Evolutionary conservation across 2,113 vertebrate species (phyloP).

Genomic region (Alaudala cheleensis): DNA sequence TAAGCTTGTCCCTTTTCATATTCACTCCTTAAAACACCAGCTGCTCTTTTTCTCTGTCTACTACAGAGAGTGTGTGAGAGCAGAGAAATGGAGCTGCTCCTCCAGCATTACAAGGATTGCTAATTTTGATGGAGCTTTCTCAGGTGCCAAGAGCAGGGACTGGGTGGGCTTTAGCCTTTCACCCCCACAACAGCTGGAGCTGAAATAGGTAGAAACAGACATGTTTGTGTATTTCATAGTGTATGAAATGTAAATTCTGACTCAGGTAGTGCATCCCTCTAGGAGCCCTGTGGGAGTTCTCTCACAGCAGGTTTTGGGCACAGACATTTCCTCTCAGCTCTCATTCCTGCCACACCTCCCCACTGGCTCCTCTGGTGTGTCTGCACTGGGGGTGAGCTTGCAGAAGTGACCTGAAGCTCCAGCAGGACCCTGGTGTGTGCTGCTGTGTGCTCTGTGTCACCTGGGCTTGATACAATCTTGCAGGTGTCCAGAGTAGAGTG

Average conservation of each 20-base stretch:
- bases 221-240: no score
- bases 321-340: background rate
- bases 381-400: background rate
- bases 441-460: background rate
- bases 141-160: background rate
- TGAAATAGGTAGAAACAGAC: background rate
- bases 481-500: no score
- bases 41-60: background rate
- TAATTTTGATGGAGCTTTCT: background rate
- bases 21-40: background rate
- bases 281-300: background rate
- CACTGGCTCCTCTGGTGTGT: background rate
- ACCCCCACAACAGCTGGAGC: background rate
- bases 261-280: no score
- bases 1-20: background rate
- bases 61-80: background rate
- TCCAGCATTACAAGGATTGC: background rate
- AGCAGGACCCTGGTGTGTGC: background rate
- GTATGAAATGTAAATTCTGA: background rate
- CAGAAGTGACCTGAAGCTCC: background rate
- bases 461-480: no score
- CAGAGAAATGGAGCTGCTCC: background rate
- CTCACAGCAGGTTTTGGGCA: background rate
- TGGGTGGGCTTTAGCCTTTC: background rate
- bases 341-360: background rate